Percentiles rank a stretch among this genome's conserved stretches.
Evolutionary conservation across 2,113 vertebrate genomes (phyloP).

Genomic region (Holacanthus passer): DNA sequence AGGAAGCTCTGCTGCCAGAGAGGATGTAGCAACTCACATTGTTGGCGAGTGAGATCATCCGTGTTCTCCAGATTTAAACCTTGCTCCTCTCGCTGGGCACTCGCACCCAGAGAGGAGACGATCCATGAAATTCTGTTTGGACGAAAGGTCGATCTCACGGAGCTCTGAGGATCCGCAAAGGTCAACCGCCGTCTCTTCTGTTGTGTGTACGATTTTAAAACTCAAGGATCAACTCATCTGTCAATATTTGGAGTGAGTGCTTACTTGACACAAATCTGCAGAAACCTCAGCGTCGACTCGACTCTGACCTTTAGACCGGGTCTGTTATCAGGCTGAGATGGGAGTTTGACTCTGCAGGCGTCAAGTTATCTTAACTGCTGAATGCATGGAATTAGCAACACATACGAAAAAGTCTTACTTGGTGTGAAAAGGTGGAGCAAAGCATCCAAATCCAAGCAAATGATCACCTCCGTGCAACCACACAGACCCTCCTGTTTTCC

Average conservation of each 20-base stretch:
- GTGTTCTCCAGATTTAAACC: constrained; percentile 51
- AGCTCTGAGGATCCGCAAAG: not conserved
- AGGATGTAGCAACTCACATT: constrained; percentile 69
- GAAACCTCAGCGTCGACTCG: not conserved
- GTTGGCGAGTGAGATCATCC: constrained; percentile 71
- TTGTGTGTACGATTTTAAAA: not conserved
- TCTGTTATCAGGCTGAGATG: constrained; percentile 43
- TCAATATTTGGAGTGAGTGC: constrained; percentile 15
- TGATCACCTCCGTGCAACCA: not conserved
- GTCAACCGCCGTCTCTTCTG: not conserved
- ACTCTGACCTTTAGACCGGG: constrained; percentile 35
- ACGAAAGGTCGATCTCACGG: not conserved
- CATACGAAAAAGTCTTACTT: not conserved
- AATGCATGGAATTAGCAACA: not conserved
- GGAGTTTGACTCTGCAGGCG: constrained; percentile 16
- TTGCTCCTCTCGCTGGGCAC: not conserved
- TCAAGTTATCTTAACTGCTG: constrained; percentile 13
- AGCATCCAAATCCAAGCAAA: constrained; percentile 51
- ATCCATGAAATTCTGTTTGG: constrained; percentile 33
- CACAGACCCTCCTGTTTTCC: not conserved
- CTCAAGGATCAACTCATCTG: constrained; percentile 24
- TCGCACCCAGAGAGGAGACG: constrained; percentile 24
- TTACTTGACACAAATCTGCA: not conserved
- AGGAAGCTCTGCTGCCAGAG: constrained; percentile 57
- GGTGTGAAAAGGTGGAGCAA: not conserved